Conservation (phyloP, 2,888 invertebrate species). For the Schrankia costaestrigalis region DNA sequence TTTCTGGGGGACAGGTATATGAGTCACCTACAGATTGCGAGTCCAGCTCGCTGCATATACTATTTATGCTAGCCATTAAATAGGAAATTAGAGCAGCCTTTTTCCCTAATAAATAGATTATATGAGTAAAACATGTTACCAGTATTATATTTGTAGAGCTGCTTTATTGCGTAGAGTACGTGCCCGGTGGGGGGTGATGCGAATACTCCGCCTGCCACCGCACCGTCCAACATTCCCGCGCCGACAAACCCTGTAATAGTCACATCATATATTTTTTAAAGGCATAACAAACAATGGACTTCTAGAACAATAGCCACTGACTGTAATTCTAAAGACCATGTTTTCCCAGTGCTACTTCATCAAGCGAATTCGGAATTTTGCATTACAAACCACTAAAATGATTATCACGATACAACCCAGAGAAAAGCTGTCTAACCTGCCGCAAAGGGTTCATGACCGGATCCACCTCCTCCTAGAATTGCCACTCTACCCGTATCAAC, state of each 20-base stretch:
- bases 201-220: constrained; percentile 88
- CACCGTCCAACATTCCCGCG: constrained; percentile 88
- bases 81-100: no score
- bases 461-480: constrained; percentile 88
- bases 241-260: constrained; percentile 85
- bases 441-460: constrained; percentile 90
- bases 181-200: constrained; percentile 87
- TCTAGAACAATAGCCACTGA: no score
- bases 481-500: constrained; percentile 69
- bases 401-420: not conserved
- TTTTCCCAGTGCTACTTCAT: no score
- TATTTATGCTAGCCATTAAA: no score
- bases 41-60: no score
- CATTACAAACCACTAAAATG: not conserved
- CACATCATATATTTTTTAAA: no score
- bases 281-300: no score
- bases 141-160: constrained; percentile 78
- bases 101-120: no score
- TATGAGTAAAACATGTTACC: no score
- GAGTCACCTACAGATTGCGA: no score
- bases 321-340: no score
- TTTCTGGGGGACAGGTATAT: no score
- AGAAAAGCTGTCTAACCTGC: constrained; percentile 47
- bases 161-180: constrained; percentile 83
- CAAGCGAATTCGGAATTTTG: not conserved